Base-by-base conservation (phyloP, 1,140 invertebrate species). In the Colletes latitarsis region DNA sequence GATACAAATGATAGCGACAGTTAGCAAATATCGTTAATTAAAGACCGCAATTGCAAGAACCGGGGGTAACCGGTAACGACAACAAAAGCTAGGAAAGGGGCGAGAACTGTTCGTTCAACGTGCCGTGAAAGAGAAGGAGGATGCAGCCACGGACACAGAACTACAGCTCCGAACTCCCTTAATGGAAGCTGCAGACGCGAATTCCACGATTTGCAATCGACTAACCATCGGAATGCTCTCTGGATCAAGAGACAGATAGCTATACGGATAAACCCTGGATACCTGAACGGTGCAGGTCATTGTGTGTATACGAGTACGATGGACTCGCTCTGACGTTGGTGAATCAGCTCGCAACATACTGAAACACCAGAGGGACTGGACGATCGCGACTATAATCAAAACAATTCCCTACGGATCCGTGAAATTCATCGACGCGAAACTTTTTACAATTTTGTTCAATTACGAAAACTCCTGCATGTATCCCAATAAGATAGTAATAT, bases 121-220 rank as follows among this genome's bases (percentile, higher is more conserved):
- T 9, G 14, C 15, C 39, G 39, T 46, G 69, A 73, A 72, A 72
- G 58, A 53, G 52, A 19, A 15, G 68, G 43, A 43, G 19, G 39
- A 73, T 53, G 53, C 74, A 75, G 52, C 49, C 49, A 41, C 17
- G 53, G 55, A 52, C 62, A 15, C 21, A 21, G 49, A 80, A 80
- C 30, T 80, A 49, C 63, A 60, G 14, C 41, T 41, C n/a, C 43
- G 43, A 75, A 80, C 53, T 80, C 63, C 63, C 63, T 74, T 80
- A 80, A 80, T 80, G 77, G 77, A 80, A 80, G 53, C 71, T 71
- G 21, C 77, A 75, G 62, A 67, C 71, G 67, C 77, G 77, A 67
- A 80, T 80, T 80, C 77, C 71, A 75, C 77, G 77, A 80, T 75
- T 80, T 67, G 63, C 77, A 67, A 80, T 74, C 71, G 77, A 75